These are phyloP conservation scores for Philopedon plagiatum DNA, from an alignment of 2,888 invertebrate species.

Conservation along the genomic window DNA sequence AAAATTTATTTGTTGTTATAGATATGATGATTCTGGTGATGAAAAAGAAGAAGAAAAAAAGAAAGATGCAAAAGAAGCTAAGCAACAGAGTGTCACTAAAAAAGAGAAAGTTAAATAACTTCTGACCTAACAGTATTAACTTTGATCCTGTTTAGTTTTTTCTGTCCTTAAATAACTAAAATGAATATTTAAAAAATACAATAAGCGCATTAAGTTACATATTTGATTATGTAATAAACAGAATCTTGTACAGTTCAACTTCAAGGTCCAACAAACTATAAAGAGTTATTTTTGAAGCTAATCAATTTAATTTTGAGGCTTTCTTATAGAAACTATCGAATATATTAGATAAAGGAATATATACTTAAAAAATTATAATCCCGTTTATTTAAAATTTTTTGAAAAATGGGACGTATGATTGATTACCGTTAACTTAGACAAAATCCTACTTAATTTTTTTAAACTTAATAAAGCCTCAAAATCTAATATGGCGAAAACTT, in stretches of 20 bases:
- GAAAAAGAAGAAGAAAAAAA: slow-evolving; percentile 69
- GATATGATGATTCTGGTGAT: slow-evolving; percentile 80
- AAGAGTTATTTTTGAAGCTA: not conserved
- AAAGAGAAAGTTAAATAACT: slow-evolving; percentile 61
- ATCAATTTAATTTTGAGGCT: slow-evolving; percentile 15
- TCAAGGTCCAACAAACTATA: not conserved
- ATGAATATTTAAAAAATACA: not conserved
- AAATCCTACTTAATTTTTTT: not conserved
- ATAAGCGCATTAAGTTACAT: slow-evolving; percentile 3
- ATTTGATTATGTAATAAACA: slow-evolving; percentile 1
- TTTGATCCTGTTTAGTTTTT: not conserved
- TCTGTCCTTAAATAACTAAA: slow-evolving; percentile 4
- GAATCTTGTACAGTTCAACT: not conserved
- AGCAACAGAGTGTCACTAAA: slow-evolving; percentile 63
- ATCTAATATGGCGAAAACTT: slow-evolving; percentile 15
- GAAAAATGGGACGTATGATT: not conserved
- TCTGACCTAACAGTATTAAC: not conserved
- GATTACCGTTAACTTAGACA: not conserved
- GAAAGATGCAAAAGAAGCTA: slow-evolving; percentile 63
- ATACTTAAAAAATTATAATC: too few relatives aligned
- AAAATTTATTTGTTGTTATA: slow-evolving; percentile 64
- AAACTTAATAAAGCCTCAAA: slow-evolving; percentile 9
- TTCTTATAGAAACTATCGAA: not conserved
- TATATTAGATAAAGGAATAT: not conserved
- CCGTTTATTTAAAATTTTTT: not conserved